A percentile compares a stretch with the other conserved stretches of the same genome.
phyloP scores from a whole-genome alignment of 2,797 vertebrate species.

The Bradypodion pumilum region DNA sequence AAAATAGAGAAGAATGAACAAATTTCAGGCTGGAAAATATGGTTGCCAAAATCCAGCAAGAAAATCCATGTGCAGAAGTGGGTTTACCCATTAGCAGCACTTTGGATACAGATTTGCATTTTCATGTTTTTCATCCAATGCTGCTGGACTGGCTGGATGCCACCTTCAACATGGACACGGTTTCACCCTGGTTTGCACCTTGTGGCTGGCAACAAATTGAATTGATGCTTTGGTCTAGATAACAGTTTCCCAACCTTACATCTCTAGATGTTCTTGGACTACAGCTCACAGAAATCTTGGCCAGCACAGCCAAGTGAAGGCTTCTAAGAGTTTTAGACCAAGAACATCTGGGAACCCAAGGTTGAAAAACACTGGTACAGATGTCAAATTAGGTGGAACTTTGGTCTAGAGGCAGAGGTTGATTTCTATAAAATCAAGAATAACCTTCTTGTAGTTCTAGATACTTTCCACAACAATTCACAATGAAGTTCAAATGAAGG shows the following conservation, averaged over 20 bases:
- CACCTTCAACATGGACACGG: not conserved
- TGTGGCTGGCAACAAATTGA: not conserved
- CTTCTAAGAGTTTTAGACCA: no score
- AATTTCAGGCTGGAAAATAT: not conserved
- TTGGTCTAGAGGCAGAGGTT: not conserved
- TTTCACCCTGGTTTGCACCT: not conserved
- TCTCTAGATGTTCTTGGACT: no score
- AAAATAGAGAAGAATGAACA: slow-evolving; percentile 1
- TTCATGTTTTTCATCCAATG: not conserved
- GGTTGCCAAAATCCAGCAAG: not conserved
- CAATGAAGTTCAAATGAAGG: not conserved
- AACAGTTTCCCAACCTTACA: no score
- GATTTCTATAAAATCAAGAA: not conserved
- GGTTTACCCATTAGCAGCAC: not conserved
- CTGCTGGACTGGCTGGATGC: not conserved
- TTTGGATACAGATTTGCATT: not conserved
- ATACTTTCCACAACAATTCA: not conserved
- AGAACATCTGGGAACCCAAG: not conserved
- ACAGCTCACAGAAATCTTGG: no score
- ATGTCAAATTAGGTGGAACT: not conserved
- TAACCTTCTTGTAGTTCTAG: not conserved
- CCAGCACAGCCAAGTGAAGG: not conserved
- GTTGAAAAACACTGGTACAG: not conserved
- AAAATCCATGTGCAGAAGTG: not conserved
- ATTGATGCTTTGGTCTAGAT: not conserved